Evolutionary conservation across 2,888 invertebrate species (phyloP), one percentile per base, ranked within the genome.

Genomic region (Sarcophaga rosellei): DNA sequence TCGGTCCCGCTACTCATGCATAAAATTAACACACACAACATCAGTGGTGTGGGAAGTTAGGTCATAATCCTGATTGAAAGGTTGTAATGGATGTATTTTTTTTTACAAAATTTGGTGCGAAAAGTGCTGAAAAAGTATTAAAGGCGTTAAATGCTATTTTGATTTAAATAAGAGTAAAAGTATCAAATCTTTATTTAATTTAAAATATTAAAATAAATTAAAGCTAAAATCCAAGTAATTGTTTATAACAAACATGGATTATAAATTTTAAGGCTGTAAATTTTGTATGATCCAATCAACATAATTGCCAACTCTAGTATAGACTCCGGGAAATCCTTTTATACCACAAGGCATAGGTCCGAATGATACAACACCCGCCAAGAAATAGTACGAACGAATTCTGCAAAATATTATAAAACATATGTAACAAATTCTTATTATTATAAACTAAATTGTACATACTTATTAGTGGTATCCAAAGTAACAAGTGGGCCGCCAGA

Each of bases 401-500:
- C 91, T 78, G 8, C 8, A 70, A 76, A n/a, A 81, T 44, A 61
- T 11, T n/a, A 59, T 11, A 4, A 6, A 20, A 4, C n/a, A 61
- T 20, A 61, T 17, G 44, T 61, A n/a, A 21, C 12, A 89, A 23
- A 75, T 86, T 15, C 85, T 80, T 44, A 10, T 53, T 53, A 12
- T 4, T 15, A 17, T 53, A 53, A 53, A 53, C 17, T 17, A 53
- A 12, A 53, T 53, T 53, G 63, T 57, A 72, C 74, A 63, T 63
- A 85, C 86, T 81, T 91, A 53, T 93, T 93, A n/a, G 92, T 90
- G 1, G 88, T 90, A 80, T 93, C 93, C 1, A 93, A 91, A 2
- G 92, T 91, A 91, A 95, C 95, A 2, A 95, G 92, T 0, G 95
- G 95, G 0, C 95, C 95, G 11, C 95, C 95, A 74, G 95, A 95